These are phyloP conservation scores for Burhinus oedicnemus DNA, from an alignment of 2,113 vertebrate genomes.

Conservation along the genomic window DNA sequence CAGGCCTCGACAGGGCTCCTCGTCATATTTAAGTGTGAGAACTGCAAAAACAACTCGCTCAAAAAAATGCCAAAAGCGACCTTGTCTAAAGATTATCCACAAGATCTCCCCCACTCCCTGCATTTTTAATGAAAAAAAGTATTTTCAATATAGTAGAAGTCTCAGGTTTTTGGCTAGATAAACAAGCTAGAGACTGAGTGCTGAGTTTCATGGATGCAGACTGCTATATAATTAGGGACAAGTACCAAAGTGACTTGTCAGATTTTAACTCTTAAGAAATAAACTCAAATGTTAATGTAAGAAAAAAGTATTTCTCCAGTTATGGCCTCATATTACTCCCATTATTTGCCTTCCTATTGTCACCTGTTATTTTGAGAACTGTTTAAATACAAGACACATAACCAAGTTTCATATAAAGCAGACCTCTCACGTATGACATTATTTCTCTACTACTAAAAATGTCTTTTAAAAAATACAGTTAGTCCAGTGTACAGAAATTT, in stretches of 20 bases:
- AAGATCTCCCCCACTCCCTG: neutral
- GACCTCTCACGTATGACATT: neutral
- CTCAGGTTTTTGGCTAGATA: neutral
- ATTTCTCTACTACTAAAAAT: slow-evolving; percentile 9
- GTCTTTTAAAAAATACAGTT: neutral
- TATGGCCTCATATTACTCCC: neutral
- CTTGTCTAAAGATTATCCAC: neutral
- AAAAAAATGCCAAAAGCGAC: neutral
- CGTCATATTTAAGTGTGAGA: accelerated
- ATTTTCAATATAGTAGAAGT: neutral
- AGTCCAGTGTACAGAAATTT: neutral
- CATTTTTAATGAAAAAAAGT: neutral
- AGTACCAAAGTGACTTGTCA: neutral
- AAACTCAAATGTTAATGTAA: neutral
- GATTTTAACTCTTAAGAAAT: slow-evolving; percentile 25
- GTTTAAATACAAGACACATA: neutral
- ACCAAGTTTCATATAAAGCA: neutral
- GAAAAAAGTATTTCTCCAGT: neutral
- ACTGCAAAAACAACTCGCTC: neutral
- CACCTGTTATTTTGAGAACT: slow-evolving; percentile 28
- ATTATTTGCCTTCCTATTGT: neutral
- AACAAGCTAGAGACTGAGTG: neutral
- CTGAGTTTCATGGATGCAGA: neutral
- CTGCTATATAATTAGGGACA: neutral
- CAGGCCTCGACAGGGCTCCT: neutral